phyloP scores from a whole-genome alignment of 2,113 vertebrate species.

The Zapornia atra region DNA sequence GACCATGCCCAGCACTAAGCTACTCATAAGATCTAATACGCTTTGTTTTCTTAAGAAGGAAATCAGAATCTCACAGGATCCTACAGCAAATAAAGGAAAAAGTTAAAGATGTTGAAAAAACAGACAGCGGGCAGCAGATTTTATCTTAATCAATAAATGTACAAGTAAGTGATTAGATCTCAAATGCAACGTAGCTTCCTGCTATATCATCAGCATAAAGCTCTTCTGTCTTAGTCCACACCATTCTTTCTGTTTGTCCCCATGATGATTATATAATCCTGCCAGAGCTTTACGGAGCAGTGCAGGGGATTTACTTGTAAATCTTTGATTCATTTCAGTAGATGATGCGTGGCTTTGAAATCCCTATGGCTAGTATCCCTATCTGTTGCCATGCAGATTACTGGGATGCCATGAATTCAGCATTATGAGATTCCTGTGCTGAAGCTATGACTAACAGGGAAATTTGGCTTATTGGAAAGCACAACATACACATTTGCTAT shows the following conservation, averaged over 20 bases:
- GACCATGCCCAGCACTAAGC: background rate
- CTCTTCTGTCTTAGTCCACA: slow-evolving; percentile 32
- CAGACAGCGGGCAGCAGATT: background rate
- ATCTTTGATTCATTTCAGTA: slow-evolving; percentile 48
- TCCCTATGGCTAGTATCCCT: background rate
- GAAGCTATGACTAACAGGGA: background rate
- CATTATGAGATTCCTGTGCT: background rate
- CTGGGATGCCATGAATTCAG: background rate
- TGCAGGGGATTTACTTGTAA: slow-evolving; percentile 53
- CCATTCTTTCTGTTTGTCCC: slow-evolving; percentile 31
- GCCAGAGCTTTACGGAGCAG: slow-evolving; percentile 10
- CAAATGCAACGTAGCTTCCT: background rate
- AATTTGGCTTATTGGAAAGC: slow-evolving; percentile 20
- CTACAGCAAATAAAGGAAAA: background rate
- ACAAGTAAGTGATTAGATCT: slow-evolving; percentile 23
- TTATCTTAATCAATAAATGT: slow-evolving; percentile 14
- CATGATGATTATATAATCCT: slow-evolving; percentile 55
- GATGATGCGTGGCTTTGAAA: slow-evolving; percentile 24
- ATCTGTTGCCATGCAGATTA: slow-evolving; percentile 57
- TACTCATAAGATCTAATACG: background rate
- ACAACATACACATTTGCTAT: background rate
- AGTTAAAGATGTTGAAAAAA: background rate
- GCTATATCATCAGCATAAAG: background rate
- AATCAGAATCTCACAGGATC: background rate
- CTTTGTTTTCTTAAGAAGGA: background rate